Base-by-base conservation (phyloP, 2,888 invertebrate genomes). In the Netelia fuscicornis region DNA sequence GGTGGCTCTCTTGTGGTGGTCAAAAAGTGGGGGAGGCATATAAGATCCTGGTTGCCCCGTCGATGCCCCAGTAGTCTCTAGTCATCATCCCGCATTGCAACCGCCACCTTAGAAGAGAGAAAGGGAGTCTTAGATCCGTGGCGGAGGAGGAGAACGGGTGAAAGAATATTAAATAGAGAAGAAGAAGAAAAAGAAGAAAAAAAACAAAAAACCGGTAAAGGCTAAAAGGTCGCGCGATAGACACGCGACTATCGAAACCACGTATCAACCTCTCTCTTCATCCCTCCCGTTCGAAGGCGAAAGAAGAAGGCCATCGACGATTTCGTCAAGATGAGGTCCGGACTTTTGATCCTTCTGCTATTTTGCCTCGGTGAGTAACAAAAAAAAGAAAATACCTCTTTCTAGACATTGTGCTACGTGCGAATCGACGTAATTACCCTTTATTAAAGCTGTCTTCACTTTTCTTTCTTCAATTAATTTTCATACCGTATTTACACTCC, bases 1-100 rank as follows among this genome's bases (percentile, higher is more conserved):
- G 68, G 42, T 81, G 82, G 56, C 81, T 80, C 79, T 80, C 80
- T 58, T 65, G 80, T 65, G 58, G 72, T 72, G 82, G 79, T 80
- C 84, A 82, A 83, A 90, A 91, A 93, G 92, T 91, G 92, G 92
- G 93, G 92, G 93, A 89, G 89, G 89, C 92, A 93, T 93, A 93
- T 93, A 94, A 94, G 92, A 90, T 92, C 91, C 90, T 89, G 87
- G 90, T 89, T 89, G 89, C 88, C 89, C 89, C 89, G 90, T 89
- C 89, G 90, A 88, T 84, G 87, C 89, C 90, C 90, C 92, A 92
- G 93, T 92, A 92, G 91, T 89, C 92, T 91, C 91, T 92, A 91
- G 92, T 92, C 92, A 93, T 92, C 92, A 91, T 91, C 91, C 89
- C 90, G 86, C 85, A 81, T 87, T 85, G 83, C 86, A 87, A 81